A percentile compares a stretch with the other conserved stretches of the same genome.
phyloP scores from a whole-genome alignment of 2,888 invertebrate genomes.

The Phalera bucephala region DNA sequence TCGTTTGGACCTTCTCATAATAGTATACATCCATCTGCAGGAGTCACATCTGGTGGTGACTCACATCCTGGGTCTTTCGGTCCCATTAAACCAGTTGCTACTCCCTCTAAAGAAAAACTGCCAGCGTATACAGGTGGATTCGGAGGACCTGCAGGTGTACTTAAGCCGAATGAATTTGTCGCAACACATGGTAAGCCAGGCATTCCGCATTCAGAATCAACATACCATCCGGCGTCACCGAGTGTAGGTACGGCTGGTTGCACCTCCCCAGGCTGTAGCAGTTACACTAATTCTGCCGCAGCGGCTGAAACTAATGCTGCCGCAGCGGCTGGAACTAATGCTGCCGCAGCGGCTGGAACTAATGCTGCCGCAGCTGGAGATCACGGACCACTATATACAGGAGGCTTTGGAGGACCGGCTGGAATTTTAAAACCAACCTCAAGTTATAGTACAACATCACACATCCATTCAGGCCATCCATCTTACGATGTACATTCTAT shows the following conservation, averaged over 20 bases:
- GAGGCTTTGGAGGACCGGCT: constrained; percentile 36
- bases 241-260: neutral
- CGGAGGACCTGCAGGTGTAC: constrained; percentile 13
- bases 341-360: too few species aligned
- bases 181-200: constrained; percentile 1
- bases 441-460: neutral
- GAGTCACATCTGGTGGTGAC: neutral
- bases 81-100: neutral
- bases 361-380: constrained; percentile 4
- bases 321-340: constrained; percentile 2
- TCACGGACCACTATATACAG: constrained; percentile 25
- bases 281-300: constrained; percentile 5
- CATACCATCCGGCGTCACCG: neutral
- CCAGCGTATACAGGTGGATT: constrained; percentile 22
- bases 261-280: neutral
- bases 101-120: neutral
- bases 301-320: constrained; percentile 5
- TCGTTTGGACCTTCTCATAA: neutral
- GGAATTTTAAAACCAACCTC: constrained; percentile 13
- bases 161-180: constrained; percentile 3
- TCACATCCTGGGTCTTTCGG: neutral
- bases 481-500: constrained; percentile 1
- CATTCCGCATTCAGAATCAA: neutral
- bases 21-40: neutral
- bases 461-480: neutral